Evolutionary conservation across 2,797 vertebrate genomes (phyloP), one percentile per base, ranked within the genome.

Genomic region (Clarias fuscus): DNA sequence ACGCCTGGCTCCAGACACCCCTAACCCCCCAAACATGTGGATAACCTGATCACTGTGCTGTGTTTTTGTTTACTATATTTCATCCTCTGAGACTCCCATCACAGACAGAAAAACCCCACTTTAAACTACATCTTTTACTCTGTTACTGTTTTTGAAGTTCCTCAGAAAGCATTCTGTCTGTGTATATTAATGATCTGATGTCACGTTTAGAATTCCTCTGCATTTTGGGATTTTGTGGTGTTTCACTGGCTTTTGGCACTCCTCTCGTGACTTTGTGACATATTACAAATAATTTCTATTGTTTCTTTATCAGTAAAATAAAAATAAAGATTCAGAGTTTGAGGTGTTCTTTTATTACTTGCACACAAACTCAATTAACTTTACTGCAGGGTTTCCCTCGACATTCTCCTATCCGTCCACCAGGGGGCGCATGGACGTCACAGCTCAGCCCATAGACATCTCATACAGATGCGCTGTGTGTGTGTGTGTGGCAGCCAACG

Each of bases 391-490:
- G 43, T 65, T 73, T 5, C 20, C 3, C 70, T 10, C 37, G 70
- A 40, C 70, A n/a, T n/a, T 15, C 53, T 1, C 43, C 4, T 2
- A 17, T 79, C 86, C 84, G 33, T 7, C 73, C 91, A 64, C 43
- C 20, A 37, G 89, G 48, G 61, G 89, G 87, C 89, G 89, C 89
- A 91, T 84, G 84, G 83, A 43, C 18, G 27, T 67, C 11, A 65
- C 0, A 1, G 58, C 5, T 3, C 61, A 40, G 5, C 6, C 33
- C 43, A 10, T 43, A 43, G 43, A 43, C 43, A 48, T 11, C 1
- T 10, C 43, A 10, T 48, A 48, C 43, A 48, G 43, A 48, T 2
- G 43, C 43, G 43, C 43, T 30, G 30, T 30, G 30, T 30, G 30
- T 30, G 30, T 30, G 30, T 30, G 30, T 30, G 30, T 10, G 33